Evolutionary conservation across 1,140 invertebrate species (phyloP), one percentile per base, ranked within the genome.

Genomic region (Pseudomyrmex sp.): DNA sequence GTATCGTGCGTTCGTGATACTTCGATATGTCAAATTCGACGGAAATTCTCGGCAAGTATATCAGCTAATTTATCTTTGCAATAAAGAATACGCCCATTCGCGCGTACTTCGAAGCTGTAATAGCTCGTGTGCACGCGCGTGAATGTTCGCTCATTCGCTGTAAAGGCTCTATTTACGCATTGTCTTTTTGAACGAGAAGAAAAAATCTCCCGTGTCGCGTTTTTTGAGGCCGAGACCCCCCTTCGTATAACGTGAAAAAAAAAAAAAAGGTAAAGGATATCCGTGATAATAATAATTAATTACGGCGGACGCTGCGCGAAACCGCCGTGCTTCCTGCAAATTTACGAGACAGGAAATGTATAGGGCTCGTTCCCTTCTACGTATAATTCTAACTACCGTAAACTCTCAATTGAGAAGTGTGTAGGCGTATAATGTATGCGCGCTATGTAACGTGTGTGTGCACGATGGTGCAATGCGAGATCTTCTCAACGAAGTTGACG

Each of bases 331-430:
- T 61, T 72, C 18, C 13, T 74, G 61, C 48, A 52, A 62, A 44
- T 10, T 62, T 35, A 70, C 48, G 63, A 70, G 66, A 87, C 58
- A 12, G 59, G 46, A 44, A 66, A 75, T 35, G 5, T 35, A 35
- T 59, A 74, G 83, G 68, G 48, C 58, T 63, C 10, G 8, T n/a
- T 35, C 13, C 66, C 58, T 76, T 35, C n/a, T 70, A 18, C 23
- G 54, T 70, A 48, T 23, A 46, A 63, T 9, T 50, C 20, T 13
- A 65, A 26, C 52, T 73, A 48, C 10, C 63, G 69, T 87, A 69
- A 88, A 79, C 86, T 87, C 74, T 88, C 80, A 88, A 46, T 79
- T 74, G 8, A 15, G 66, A 65, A 15, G 61, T 35, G 35, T 35
- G 35, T 79, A 79, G 46, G 63, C 50, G 50, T 79, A 50, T 35